phyloP scores from a whole-genome alignment of 2,797 vertebrate species.

The Lagodon rhomboides region DNA sequence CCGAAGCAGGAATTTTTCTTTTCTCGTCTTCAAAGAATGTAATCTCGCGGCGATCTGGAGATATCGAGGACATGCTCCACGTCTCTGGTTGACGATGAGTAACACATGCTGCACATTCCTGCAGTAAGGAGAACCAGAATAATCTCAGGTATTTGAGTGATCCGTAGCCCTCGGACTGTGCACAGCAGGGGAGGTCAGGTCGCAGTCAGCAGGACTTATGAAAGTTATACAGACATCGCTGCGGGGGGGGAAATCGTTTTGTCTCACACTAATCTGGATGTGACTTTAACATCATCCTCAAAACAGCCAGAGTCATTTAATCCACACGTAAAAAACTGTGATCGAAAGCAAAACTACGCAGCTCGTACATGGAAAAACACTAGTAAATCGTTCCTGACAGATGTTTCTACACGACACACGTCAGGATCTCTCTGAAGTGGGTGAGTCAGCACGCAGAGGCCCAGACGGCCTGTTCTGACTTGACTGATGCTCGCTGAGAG shows the following conservation, averaged over 20 bases:
- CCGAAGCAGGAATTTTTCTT: conserved; percentile 26
- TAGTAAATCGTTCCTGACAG: background rate
- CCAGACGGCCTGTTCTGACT: conserved; percentile 58
- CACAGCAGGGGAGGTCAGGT: conserved; percentile 27
- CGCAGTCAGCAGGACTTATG: conserved; percentile 38
- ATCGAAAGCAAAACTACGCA: background rate
- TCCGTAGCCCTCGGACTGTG: conserved; percentile 22
- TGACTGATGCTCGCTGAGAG: conserved; percentile 27
- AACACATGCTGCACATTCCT: conserved; percentile 72
- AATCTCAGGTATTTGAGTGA: conserved; percentile 61
- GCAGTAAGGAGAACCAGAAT: conserved; percentile 63
- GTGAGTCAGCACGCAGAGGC: conserved; percentile 59
- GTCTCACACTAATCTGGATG: conserved; percentile 11
- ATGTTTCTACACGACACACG: conserved; percentile 38
- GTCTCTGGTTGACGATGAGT: conserved; percentile 51
- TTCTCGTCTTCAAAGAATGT: conserved; percentile 40
- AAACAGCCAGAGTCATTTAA: background rate
- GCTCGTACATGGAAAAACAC: conserved; percentile 24
- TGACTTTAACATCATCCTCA: background rate
- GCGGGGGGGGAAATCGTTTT: background rate
- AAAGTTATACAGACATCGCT: conserved; percentile 12
- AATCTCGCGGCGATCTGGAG: conserved; percentile 54
- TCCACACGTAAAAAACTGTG: background rate
- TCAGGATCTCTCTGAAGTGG: conserved; percentile 28
- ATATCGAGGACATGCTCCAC: conserved; percentile 40